Percentiles rank a stretch among this genome's conserved stretches.
Evolutionary conservation across 2,888 invertebrate species (phyloP).

Genomic region (Augiades crinisus): DNA sequence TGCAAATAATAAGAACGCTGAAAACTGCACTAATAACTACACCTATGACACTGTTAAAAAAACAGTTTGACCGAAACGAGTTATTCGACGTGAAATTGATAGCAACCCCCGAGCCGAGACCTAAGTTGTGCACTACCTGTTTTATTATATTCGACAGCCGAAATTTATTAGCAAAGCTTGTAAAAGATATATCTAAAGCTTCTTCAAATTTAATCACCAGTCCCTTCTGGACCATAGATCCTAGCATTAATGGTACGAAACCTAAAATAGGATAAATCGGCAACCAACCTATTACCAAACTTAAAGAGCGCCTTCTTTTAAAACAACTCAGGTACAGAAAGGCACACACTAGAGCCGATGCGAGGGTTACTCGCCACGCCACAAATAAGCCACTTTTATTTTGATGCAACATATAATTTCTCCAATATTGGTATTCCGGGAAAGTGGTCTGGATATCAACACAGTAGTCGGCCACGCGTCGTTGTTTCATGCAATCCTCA

Average conservation of each 20-base stretch:
- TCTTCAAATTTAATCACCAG: slow-evolving; percentile 50
- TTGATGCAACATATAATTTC: slow-evolving; percentile 40
- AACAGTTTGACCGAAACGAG: slow-evolving; percentile 59
- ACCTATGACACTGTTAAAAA: slow-evolving; percentile 53
- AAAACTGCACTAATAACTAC: slow-evolving; percentile 42
- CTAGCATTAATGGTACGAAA: slow-evolving; percentile 49
- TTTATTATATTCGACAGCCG: slow-evolving; percentile 41
- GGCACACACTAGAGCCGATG: slow-evolving; percentile 47
- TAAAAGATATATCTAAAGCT: slow-evolving; percentile 53
- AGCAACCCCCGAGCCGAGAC: slow-evolving; percentile 54
- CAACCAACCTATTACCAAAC: slow-evolving; percentile 42
- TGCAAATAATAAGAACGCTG: slow-evolving; percentile 43
- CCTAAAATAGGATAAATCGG: slow-evolving; percentile 45
- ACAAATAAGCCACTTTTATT: slow-evolving; percentile 33
- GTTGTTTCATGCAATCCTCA: slow-evolving; percentile 51
- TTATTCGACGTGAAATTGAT: slow-evolving; percentile 50
- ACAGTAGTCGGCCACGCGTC: slow-evolving; percentile 44
- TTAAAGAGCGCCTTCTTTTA: slow-evolving; percentile 45
- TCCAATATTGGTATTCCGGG: slow-evolving; percentile 67
- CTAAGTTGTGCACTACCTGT: slow-evolving; percentile 46
- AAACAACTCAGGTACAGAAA: slow-evolving; percentile 52
- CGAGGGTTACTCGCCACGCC: slow-evolving; percentile 60
- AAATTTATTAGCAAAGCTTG: slow-evolving; percentile 39
- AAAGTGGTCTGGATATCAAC: slow-evolving; percentile 46
- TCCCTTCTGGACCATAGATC: slow-evolving; percentile 66